phyloP scores from a whole-genome alignment of 2,888 invertebrate genomes.

The Pseudolycoriella hygida region DNA sequence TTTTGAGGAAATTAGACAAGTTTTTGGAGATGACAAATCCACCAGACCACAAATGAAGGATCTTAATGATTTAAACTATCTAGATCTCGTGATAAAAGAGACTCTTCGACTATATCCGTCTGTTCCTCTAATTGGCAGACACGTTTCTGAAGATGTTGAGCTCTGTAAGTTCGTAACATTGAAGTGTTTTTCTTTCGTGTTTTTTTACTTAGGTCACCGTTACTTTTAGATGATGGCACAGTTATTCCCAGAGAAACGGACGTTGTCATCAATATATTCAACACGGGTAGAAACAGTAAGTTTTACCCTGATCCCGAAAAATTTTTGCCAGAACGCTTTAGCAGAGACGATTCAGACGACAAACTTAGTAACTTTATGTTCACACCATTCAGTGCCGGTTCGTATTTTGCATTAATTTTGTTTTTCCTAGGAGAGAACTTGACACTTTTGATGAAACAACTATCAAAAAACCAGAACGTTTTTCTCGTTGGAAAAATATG shows the following conservation, averaged over 20 bases:
- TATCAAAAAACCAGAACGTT: too few relatives aligned
- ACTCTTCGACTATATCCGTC: slow-evolving; percentile 24
- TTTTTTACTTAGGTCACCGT: too few relatives aligned
- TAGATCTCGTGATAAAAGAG: slow-evolving; percentile 29
- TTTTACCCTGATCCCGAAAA: slow-evolving; percentile 20
- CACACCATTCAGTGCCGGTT: slow-evolving; percentile 22
- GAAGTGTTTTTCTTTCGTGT: too few relatives aligned
- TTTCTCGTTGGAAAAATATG: too few relatives aligned
- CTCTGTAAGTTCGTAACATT: slow-evolving; percentile 20
- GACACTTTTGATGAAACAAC: too few relatives aligned
- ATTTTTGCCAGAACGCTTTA: slow-evolving; percentile 28
- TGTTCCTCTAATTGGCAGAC: slow-evolving; percentile 19
- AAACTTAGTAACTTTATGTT: slow-evolving; percentile 25
- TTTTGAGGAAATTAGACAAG: slow-evolving; percentile 27
- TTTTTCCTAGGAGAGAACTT: too few relatives aligned
- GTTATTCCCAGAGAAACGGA: slow-evolving; percentile 6
- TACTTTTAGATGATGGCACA: too few relatives aligned
- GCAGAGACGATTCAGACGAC: slow-evolving; percentile 17
- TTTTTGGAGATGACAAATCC: slow-evolving; percentile 25
- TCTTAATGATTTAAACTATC: slow-evolving; percentile 21
- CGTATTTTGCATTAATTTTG: too few relatives aligned
- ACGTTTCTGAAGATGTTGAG: slow-evolving; percentile 18
- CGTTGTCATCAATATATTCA: slow-evolving; percentile 5
- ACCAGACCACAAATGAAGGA: slow-evolving; percentile 17
- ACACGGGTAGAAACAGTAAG: slow-evolving; percentile 15